Evolutionary conservation across 2,797 vertebrate genomes (phyloP).

Genomic region (Hemitrygon akajei): DNA sequence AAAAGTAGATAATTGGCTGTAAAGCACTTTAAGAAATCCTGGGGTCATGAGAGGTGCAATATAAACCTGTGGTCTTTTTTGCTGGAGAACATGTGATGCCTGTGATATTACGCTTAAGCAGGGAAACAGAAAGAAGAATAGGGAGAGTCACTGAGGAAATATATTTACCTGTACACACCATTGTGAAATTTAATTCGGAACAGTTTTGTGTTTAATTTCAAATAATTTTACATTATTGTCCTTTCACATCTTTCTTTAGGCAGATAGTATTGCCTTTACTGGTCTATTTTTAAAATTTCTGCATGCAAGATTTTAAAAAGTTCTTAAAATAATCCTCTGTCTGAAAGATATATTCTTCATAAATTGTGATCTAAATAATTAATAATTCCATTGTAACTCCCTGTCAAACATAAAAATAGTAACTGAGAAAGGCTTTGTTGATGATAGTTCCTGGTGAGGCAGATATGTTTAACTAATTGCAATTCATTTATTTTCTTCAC

Average conservation of each 20-base stretch:
- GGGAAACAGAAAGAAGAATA: background rate
- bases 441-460: background rate
- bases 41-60: background rate
- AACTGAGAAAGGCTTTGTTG: background rate
- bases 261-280: background rate
- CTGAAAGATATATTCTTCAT: background rate
- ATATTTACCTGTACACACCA: background rate
- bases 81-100: background rate
- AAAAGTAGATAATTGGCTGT: background rate
- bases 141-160: background rate
- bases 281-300: background rate
- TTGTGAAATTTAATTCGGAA: background rate
- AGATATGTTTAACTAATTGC: background rate
- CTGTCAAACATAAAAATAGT: background rate
- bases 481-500: too few relatives aligned
- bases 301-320: background rate
- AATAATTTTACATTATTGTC: background rate
- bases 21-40: background rate
- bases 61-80: background rate
- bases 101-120: background rate
- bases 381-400: background rate
- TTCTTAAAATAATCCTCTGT: background rate
- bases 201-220: background rate
- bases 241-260: background rate
- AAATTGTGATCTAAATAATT: background rate